A percentile compares a stretch with the other conserved stretches of the same genome.
Conservation (phyloP, 2,797 vertebrate genomes). For the Etheostoma perlongum region DNA sequence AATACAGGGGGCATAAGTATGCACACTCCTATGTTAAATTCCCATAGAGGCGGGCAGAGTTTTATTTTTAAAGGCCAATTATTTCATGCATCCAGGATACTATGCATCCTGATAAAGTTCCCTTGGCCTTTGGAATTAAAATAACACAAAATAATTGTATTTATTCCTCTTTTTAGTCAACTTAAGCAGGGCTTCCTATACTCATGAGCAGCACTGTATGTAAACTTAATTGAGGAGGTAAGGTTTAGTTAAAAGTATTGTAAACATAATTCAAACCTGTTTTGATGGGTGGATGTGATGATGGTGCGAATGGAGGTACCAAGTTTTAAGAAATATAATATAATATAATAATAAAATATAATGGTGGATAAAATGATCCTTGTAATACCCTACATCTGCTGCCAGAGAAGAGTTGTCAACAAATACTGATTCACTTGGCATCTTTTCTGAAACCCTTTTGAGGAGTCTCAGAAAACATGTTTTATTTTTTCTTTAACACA, state of each 20-base stretch:
- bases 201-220: too few relatives aligned
- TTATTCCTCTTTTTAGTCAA: too few relatives aligned
- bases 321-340: conserved; percentile 42
- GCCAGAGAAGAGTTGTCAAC: conserved; percentile 21
- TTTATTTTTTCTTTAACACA: background rate
- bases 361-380: conserved; percentile 33
- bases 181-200: too few relatives aligned
- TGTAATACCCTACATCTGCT: conserved; percentile 46
- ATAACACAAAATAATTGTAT: too few relatives aligned
- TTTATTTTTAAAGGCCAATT: too few relatives aligned
- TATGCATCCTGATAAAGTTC: too few relatives aligned
- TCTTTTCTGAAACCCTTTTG: conserved; percentile 17
- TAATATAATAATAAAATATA: too few relatives aligned
- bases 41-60: too few relatives aligned
- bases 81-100: too few relatives aligned
- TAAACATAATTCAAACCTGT: conserved; percentile 17
- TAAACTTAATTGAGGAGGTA: conserved; percentile 21
- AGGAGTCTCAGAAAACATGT: background rate
- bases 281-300: conserved; percentile 16
- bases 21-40: too few relatives aligned
- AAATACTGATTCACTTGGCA: conserved; percentile 18
- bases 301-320: background rate
- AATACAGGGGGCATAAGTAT: too few relatives aligned
- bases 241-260: conserved; percentile 16
- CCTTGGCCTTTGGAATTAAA: too few relatives aligned